phyloP scores from a whole-genome alignment of 2,797 vertebrate genomes.

The Halcyon smyrnensis region DNA sequence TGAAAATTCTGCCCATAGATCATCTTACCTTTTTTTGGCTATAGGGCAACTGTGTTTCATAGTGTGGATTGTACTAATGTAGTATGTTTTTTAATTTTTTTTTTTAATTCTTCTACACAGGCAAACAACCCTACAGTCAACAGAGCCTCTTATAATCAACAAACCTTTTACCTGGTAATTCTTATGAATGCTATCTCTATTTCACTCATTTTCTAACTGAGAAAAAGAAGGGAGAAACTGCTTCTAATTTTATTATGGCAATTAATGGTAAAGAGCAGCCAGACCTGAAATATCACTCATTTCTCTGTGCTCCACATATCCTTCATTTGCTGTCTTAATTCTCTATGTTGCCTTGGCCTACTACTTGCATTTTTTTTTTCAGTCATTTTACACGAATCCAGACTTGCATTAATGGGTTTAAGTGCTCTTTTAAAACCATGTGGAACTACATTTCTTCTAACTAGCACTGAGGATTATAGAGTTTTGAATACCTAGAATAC shows the following conservation, averaged over 20 bases:
- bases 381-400: neutral
- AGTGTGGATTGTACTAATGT: neutral
- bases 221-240: neutral
- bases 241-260: neutral
- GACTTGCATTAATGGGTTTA: neutral
- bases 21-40: neutral
- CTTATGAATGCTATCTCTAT: neutral
- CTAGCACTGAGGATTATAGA: neutral
- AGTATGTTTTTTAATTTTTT: no score
- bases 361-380: neutral
- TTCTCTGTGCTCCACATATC: neutral
- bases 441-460: neutral
- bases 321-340: neutral
- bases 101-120: neutral
- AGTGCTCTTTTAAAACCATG: neutral
- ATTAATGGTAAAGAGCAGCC: neutral
- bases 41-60: neutral
- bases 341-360: neutral
- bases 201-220: neutral
- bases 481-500: neutral
- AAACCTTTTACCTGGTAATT: neutral
- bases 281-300: neutral
- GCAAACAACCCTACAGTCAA: neutral
- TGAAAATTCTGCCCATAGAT: neutral
- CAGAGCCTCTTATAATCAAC: neutral